Conservation (phyloP, 2,113 vertebrate genomes). For the Lagopus leucura region DNA sequence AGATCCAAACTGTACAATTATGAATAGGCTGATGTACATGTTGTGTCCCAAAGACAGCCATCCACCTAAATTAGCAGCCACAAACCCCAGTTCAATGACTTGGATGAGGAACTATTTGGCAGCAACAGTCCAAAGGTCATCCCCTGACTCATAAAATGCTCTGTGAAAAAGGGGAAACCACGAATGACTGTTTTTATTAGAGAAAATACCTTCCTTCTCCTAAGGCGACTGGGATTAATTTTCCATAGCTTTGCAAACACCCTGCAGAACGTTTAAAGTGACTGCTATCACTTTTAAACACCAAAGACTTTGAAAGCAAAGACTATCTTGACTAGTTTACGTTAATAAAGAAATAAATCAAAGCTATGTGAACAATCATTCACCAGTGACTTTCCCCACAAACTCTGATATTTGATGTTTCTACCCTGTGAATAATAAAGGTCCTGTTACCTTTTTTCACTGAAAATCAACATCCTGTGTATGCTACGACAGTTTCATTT, state of each 20-base stretch:
- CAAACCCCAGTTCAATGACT: background rate
- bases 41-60: background rate
- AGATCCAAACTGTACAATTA: background rate
- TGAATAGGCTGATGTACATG: background rate
- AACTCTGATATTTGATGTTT: background rate
- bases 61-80: background rate
- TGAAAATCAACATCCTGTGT: conserved; percentile 7
- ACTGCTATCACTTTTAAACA: conserved; percentile 27
- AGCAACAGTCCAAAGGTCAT: background rate
- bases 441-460: background rate
- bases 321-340: background rate
- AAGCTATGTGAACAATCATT: background rate
- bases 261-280: background rate
- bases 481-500: background rate
- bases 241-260: background rate
- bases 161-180: conserved; percentile 56
- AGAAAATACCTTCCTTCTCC: conserved; percentile 46
- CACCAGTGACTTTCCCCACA: background rate
- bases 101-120: background rate
- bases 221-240: conserved; percentile 60
- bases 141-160: background rate
- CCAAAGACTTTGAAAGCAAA: background rate
- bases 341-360: conserved; percentile 8
- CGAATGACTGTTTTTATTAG: conserved; percentile 57
- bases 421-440: background rate